Evolutionary conservation across 2,888 invertebrate species (phyloP).

Genomic region (Nomada fucata): DNA sequence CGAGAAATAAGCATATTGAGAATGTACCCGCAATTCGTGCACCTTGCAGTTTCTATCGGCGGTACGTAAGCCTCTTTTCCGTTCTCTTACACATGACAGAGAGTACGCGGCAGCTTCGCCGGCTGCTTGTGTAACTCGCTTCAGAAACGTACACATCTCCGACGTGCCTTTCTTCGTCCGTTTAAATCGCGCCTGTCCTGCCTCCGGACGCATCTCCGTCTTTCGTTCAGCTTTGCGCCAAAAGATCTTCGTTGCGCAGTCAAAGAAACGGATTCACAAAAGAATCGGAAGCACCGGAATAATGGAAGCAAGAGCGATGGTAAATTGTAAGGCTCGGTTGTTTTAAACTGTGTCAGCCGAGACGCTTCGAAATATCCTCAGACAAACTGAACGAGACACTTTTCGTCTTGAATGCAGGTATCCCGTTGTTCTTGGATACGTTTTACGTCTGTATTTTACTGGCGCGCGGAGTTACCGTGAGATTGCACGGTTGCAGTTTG

Average conservation of each 20-base stretch:
- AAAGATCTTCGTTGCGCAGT: slow-evolving; percentile 44
- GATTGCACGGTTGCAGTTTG: no score
- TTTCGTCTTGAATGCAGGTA: background rate
- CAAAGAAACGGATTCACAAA: slow-evolving; percentile 59
- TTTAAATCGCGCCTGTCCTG: background rate
- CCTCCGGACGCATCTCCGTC: background rate
- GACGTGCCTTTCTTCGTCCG: background rate
- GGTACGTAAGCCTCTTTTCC: slow-evolving; percentile 61
- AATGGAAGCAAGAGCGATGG: slow-evolving; percentile 69
- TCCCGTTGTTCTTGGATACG: no score
- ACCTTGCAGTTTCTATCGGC: slow-evolving; percentile 45
- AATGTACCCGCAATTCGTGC: slow-evolving; percentile 54
- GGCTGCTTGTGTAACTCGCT: slow-evolving; percentile 35
- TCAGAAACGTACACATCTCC: slow-evolving; percentile 27
- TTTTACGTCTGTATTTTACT: no score
- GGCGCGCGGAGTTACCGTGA: no score
- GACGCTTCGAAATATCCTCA: background rate
- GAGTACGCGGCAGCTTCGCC: slow-evolving; percentile 12
- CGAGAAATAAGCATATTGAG: slow-evolving; percentile 50
- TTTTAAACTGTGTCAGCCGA: background rate
- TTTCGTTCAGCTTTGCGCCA: slow-evolving; percentile 1
- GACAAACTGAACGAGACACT: background rate
- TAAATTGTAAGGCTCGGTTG: slow-evolving; percentile 69
- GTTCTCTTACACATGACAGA: slow-evolving; percentile 51
- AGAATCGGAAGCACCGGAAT: slow-evolving; percentile 72